Evolutionary conservation across 2,797 vertebrate genomes (phyloP).

Genomic region (Microhierax caerulescens): DNA sequence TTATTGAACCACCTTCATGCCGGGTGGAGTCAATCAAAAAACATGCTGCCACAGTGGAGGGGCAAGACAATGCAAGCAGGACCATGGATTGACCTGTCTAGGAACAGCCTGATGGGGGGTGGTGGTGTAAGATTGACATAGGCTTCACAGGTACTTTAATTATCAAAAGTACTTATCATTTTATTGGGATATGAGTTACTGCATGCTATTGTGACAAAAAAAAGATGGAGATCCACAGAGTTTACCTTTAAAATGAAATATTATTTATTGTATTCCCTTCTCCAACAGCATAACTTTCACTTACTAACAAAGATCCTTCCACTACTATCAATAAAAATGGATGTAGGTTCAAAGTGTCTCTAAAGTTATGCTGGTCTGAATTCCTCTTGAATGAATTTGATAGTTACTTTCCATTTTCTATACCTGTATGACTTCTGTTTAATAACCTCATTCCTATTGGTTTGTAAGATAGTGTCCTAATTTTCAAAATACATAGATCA

Average conservation of each 20-base stretch:
- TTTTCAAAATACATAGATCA: neutral
- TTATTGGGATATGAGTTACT: neutral
- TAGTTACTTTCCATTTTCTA: neutral
- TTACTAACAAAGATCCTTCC: neutral
- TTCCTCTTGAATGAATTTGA: neutral
- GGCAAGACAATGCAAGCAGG: neutral
- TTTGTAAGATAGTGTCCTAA: neutral
- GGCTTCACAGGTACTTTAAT: neutral
- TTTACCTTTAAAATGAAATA: neutral
- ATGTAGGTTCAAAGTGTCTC: neutral
- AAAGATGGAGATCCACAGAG: neutral
- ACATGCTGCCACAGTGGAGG: neutral
- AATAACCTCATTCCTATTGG: neutral
- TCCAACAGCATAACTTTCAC: neutral
- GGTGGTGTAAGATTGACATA: neutral
- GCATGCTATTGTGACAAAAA: neutral
- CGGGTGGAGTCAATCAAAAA: neutral
- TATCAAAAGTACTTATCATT: neutral
- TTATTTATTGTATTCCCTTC: neutral
- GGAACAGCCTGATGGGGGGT: neutral
- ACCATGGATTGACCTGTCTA: neutral
- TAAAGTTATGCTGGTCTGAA: neutral
- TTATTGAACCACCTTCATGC: neutral
- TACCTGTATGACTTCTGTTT: neutral
- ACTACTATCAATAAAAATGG: neutral